Evolutionary conservation across 2,113 vertebrate species (phyloP), one percentile per base, ranked within the genome.

Genomic region (Bettongia penicillata): DNA sequence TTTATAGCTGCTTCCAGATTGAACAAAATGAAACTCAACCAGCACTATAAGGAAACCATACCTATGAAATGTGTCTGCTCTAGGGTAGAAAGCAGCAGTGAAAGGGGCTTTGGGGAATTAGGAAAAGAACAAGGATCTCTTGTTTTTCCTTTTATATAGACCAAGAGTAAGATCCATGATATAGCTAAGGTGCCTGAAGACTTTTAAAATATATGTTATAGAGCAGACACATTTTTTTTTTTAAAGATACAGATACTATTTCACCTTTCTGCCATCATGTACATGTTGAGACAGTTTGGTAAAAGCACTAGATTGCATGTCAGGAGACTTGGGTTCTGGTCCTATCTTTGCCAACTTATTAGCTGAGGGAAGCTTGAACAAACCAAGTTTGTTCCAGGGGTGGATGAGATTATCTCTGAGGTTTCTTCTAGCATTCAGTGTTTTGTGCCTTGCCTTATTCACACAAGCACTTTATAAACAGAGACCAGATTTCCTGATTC

Each of bases 1-100:
- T 95, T 89, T 92, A 2, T 68, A 90, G 28, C 95, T 90, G 93
- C 24, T 84, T 92, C 50, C 92, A 92, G 28, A 68, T 37, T 93
- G 53, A 68, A 57, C 90, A 49, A 90, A 43, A 92, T 94, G 49
- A 84, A 53, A 93, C 51, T 24, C 8, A 93, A 92, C 48, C 43
- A 51, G 68, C 31, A 92, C 31, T 89, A 55, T 55, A 51, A 57
- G 53, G 53, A 93, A 77, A 90, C 49, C 50, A 89, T 22, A 91
- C 25, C 50, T 52, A 90, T 90, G 48, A 68, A 95, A 89, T 47
- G 31, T 6, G 47, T 90, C 51, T 68, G 47, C 57, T 25, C 91
- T 93, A 50, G 50, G 24, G 7, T 57, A 89, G 52, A 92, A 55
- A 90, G 90, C 8, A 55, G 49, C 28, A 68, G 91, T 47, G 26